These are phyloP conservation scores for Bujurquina vittata DNA, from an alignment of 2,113 vertebrate species.

Conservation along the genomic window DNA sequence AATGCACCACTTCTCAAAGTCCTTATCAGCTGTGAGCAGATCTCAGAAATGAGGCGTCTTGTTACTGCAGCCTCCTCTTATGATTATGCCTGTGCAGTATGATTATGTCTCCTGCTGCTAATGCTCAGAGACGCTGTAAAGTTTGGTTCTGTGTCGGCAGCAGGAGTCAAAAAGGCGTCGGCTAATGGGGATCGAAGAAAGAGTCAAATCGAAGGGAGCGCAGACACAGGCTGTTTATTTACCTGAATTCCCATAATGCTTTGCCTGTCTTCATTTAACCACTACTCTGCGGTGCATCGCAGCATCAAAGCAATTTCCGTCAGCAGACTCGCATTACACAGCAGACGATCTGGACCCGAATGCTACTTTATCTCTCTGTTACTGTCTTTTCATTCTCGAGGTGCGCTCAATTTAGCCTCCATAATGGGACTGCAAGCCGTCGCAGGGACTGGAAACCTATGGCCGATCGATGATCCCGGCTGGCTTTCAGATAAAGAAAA, in stretches of 20 bases:
- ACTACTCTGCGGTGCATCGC: conserved; percentile 19
- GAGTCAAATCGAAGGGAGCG: conserved; percentile 2
- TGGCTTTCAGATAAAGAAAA: conserved; percentile 5
- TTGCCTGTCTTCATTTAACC: conserved; percentile 40
- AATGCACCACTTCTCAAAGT: neutral
- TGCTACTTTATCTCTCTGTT: conserved; percentile 37
- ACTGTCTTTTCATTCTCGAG: conserved; percentile 22
- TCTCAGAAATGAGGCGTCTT: neutral
- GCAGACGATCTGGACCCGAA: conserved; percentile 30
- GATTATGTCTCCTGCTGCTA: neutral
- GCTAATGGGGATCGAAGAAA: conserved; percentile 26
- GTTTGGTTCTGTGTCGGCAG: neutral
- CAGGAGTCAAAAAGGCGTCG: conserved; percentile 8
- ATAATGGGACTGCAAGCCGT: conserved; percentile 33
- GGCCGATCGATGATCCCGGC: conserved; percentile 47
- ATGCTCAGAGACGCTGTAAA: neutral
- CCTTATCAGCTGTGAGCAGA: neutral
- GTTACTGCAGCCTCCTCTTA: neutral
- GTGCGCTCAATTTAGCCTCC: conserved; percentile 34
- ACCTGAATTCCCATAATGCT: conserved; percentile 56
- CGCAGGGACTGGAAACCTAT: conserved; percentile 17
- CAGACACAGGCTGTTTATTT: conserved; percentile 29
- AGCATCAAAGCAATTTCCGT: conserved; percentile 33
- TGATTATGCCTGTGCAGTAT: no score
- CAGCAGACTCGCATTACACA: conserved; percentile 28